phyloP scores from a whole-genome alignment of 2,888 invertebrate genomes.

The Idaea dimidiata region DNA sequence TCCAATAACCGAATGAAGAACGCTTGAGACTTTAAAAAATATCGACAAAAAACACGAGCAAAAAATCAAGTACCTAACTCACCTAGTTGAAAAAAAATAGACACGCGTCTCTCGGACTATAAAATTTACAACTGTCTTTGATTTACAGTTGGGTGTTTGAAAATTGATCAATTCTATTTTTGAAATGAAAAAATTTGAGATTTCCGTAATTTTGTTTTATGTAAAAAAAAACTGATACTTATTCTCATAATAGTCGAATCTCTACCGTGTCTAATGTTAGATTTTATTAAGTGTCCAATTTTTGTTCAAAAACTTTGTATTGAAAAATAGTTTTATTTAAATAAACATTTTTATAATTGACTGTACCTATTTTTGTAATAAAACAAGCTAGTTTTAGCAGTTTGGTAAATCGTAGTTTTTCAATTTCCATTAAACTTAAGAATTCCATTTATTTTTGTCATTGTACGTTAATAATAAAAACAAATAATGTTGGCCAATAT shows the following conservation, averaged over 20 bases:
- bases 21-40: slow-evolving; percentile 24
- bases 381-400: background rate
- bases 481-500: too few species aligned
- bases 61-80: slow-evolving; percentile 30
- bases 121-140: background rate
- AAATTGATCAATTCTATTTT: background rate
- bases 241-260: too few species aligned
- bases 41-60: slow-evolving; percentile 21
- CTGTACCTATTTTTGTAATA: background rate
- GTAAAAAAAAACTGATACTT: too few species aligned
- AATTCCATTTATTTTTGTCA: background rate
- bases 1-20: slow-evolving; percentile 40
- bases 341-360: background rate
- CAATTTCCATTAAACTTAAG: too few species aligned
- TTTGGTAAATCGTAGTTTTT: background rate
- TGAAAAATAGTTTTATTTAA: too few species aligned
- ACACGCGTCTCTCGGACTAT: background rate
- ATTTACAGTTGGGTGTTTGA: background rate
- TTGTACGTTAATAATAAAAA: background rate
- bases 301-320: too few species aligned
- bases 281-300: too few species aligned
- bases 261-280: too few species aligned
- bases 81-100: background rate
- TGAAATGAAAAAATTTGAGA: background rate
- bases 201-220: too few species aligned